Evolutionary conservation across 2,888 invertebrate genomes (phyloP), one percentile per base, ranked within the genome.

Genomic region (Ichneumoninae sp.): DNA sequence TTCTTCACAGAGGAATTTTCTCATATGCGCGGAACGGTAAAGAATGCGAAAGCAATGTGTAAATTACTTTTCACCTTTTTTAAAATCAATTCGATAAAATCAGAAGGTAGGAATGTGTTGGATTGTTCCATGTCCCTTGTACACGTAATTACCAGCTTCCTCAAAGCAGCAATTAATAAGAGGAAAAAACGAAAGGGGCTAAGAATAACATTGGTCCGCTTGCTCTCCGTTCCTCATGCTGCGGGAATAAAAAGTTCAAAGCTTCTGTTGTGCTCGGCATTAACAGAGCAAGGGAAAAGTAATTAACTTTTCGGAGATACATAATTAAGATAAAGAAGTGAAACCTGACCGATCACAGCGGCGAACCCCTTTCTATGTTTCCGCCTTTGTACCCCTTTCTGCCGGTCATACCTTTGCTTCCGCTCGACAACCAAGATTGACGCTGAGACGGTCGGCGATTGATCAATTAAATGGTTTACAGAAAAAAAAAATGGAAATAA

Each of bases 261-360:
- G 54, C 50, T 69, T 36, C 44, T 52, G 36, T 80, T 70, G 50
- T 50, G 16, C 10, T 40, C 33, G 47, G 30, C 54, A 36, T 33
- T 68, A 57, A 36, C 65, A n/a, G 68, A 54, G 86, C 84, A 89
- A 91, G 90, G 91, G 91, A 91, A 92, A 92, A 91, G 89, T 91
- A 92, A 92, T 92, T 92, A 92, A 92, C 92, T 92, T 92, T 90
- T 90, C 22, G 33, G 88, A 90, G 91, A 92, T 84, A 82, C 70
- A 84, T 92, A 92, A 92, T 92, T 92, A 92, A 92, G 92, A 92
- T 92, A 92, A 92, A 91, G 90, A 90, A 87, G 86, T 87, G 86
- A 91, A 89, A 92, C 90, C 91, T 87, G 88, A 88, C 90, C 88
- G 89, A 91, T 91, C 90, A 89, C 86, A 78, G 81, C 71, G 82